Evolutionary conservation across 1,140 invertebrate genomes (phyloP), one percentile per base, ranked within the genome.

Genomic region (Cotesia glomerata): DNA sequence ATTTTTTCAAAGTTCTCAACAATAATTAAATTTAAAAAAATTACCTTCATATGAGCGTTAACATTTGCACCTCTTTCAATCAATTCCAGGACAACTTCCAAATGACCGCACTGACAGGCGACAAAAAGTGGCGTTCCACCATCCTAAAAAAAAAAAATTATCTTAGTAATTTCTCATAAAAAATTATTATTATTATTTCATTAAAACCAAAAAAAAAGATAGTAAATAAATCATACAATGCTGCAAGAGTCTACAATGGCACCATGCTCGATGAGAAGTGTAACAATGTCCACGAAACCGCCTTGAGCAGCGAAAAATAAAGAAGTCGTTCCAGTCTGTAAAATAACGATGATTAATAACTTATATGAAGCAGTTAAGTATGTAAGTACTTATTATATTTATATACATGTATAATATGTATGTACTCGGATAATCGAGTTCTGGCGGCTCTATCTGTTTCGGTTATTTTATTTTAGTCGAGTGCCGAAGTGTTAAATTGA

Each of bases 261-360:
- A 5, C 92, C 93, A 78, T 92, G 89, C 70, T 95, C 92, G 51
- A 97, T 84, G 73, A 98, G 86, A 67, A 93, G 84, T 61, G 89
- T 85, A 4, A 94, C 93, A 49, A 97, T 92, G 79, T 97, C 95
- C 71, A 95, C 85, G 86, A 92, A 96, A 3, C 95, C 96, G 73
- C 93, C 93, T 86, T 98, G 96, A 7, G 95, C 92, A 59, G 95
- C 95, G 86, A 97, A 97, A 88, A 97, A 97, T 74, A 98, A 85
- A 3, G 95, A 92, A 69, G 94, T 95, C 36, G 96, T 97, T 76
- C 95, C 95, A 59, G 95, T 97, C 95, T 97, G 82, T 69, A 88
- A 88, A 11, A 69, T 45, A 45, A 45, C 39, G 8, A 45, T 45
- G 39, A 45, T 45, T 45, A 45, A 45, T 45, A 8, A 45, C 39